phyloP scores from a whole-genome alignment of 2,888 invertebrate species.

The Erebia ligea region DNA sequence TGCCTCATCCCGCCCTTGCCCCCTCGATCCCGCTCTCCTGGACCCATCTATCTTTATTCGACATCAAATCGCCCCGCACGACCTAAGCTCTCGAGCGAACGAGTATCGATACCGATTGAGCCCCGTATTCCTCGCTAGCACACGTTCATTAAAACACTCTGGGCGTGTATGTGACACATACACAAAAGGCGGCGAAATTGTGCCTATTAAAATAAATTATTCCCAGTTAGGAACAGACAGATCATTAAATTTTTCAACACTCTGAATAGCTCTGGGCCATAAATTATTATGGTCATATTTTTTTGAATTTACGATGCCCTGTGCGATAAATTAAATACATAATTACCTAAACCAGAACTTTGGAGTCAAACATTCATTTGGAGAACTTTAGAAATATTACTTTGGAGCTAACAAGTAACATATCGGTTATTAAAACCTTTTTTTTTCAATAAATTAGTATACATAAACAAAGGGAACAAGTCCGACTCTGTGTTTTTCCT shows the following conservation, averaged over 20 bases:
- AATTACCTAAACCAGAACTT: not conserved
- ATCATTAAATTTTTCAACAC: constrained; percentile 55
- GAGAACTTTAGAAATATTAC: not conserved
- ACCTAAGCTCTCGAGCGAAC: constrained; percentile 61
- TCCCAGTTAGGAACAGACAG: constrained; percentile 49
- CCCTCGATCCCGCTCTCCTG: constrained; percentile 59
- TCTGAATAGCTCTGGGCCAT: constrained; percentile 42
- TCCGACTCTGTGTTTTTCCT: too few species aligned
- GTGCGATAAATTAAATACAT: constrained; percentile 13
- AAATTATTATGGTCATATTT: constrained; percentile 40
- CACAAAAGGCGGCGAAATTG: constrained; percentile 60
- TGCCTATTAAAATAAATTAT: constrained; percentile 60
- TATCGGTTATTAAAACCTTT: too few species aligned
- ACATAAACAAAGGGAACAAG: too few species aligned
- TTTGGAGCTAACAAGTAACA: too few species aligned
- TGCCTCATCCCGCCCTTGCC: constrained; percentile 46
- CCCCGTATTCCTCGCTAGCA: constrained; percentile 42
- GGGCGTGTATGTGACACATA: constrained; percentile 58
- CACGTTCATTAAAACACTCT: constrained; percentile 49
- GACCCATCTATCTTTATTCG: constrained; percentile 77
- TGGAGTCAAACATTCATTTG: not conserved
- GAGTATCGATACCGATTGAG: constrained; percentile 56
- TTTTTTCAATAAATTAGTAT: too few species aligned
- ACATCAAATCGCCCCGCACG: constrained; percentile 63
- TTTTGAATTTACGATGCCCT: constrained; percentile 25